Percentiles rank a stretch among this genome's conserved stretches.
These are phyloP conservation scores for Chaenodraco wilsoni DNA, from an alignment of 2,797 vertebrate species.

Conservation along the genomic window DNA sequence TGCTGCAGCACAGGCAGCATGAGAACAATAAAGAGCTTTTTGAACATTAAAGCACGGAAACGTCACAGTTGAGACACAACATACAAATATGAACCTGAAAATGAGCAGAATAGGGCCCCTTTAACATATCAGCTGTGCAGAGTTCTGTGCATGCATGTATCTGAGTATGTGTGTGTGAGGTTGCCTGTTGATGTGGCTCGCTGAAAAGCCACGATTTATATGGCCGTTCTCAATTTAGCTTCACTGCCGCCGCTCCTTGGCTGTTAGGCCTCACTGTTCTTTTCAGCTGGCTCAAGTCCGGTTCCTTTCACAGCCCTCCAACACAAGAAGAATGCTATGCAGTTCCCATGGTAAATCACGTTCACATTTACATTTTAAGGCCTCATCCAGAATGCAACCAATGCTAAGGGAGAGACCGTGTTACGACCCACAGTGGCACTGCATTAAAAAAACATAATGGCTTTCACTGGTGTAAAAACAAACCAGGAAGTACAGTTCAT, in stretches of 20 bases:
- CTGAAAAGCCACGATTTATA: conserved; percentile 76
- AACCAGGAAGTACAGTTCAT: conserved; percentile 8
- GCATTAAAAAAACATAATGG: conserved; percentile 61
- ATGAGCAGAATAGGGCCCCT: too few species aligned
- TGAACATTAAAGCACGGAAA: too few species aligned
- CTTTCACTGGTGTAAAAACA: conserved; percentile 24
- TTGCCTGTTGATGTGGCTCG: conserved; percentile 37
- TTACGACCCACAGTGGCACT: conserved; percentile 36
- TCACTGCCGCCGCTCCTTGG: conserved; percentile 64
- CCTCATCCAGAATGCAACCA: conserved; percentile 53
- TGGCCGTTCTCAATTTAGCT: conserved; percentile 67
- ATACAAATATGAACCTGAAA: too few species aligned
- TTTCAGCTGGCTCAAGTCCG: conserved; percentile 63
- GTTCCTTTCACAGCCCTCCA: conserved; percentile 67
- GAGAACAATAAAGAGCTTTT: too few species aligned
- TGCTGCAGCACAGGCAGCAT: too few species aligned
- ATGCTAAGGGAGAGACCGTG: conserved; percentile 40
- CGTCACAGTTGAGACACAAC: too few species aligned
- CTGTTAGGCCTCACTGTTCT: conserved; percentile 67
- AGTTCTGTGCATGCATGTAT: conserved; percentile 31
- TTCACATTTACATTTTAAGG: conserved; percentile 74
- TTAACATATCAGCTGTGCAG: conserved; percentile 50
- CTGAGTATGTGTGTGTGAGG: conserved; percentile 21
- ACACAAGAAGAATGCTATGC: conserved; percentile 69
- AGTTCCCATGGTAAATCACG: conserved; percentile 80